Conservation (phyloP, 2,797 vertebrate genomes). For the Pseudocheirus occidentalis region DNA sequence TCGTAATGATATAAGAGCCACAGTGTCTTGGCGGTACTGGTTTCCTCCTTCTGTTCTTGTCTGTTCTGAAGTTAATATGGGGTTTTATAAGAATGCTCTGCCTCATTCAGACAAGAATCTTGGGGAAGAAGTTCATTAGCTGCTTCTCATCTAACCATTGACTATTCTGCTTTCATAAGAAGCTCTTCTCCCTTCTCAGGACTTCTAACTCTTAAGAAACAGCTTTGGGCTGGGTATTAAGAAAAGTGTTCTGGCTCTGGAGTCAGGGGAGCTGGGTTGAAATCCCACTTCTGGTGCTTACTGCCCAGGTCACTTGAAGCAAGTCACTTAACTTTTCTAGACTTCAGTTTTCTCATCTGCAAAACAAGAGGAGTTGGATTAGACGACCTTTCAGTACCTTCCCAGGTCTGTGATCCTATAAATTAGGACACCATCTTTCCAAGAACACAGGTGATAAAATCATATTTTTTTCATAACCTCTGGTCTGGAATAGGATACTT, state of each 20-base stretch:
- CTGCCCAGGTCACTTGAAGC: neutral
- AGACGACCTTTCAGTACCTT: neutral
- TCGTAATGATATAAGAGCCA: neutral
- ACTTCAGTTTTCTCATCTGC: neutral
- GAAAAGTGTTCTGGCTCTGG: neutral
- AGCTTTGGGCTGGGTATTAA: neutral
- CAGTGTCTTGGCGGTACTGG: neutral
- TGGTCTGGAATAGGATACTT: too few species aligned
- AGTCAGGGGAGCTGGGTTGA: neutral
- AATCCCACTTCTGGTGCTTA: neutral
- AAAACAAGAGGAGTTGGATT: neutral
- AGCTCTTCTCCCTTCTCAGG: neutral
- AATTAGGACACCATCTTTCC: too few species aligned
- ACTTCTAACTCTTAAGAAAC: neutral
- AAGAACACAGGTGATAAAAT: too few species aligned
- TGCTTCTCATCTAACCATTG: neutral
- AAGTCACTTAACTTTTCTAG: neutral
- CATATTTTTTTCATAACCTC: too few species aligned
- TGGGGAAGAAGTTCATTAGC: neutral
- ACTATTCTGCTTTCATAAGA: neutral
- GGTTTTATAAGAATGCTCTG: neutral
- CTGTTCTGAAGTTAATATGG: neutral
- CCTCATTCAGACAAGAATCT: neutral
- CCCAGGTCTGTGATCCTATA: too few species aligned
- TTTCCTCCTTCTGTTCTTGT: neutral